These are phyloP conservation scores for Hystrix cristata DNA, from an alignment of 2,113 vertebrate species.

Conservation along the genomic window DNA sequence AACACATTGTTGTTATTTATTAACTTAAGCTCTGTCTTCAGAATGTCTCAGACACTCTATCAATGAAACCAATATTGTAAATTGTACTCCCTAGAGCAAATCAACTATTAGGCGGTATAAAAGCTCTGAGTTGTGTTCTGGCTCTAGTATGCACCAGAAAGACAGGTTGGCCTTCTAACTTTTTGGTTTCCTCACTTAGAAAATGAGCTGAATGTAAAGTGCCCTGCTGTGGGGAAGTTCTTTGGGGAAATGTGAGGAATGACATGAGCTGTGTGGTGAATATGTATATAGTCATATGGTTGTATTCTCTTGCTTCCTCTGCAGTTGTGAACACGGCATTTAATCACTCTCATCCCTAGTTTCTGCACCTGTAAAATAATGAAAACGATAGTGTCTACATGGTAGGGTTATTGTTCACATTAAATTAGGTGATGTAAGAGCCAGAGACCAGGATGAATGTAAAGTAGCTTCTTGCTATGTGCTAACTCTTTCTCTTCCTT, in stretches of 20 bases:
- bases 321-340: neutral
- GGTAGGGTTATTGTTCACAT: neutral
- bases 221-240: neutral
- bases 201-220: neutral
- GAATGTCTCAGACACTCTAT: constrained; percentile 10
- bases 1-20: constrained; percentile 67
- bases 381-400: neutral
- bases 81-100: constrained; percentile 7
- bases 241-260: neutral
- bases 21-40: constrained; percentile 59
- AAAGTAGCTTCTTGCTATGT: neutral
- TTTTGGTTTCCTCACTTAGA: constrained; percentile 36
- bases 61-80: constrained; percentile 8
- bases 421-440: neutral
- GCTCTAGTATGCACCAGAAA: neutral
- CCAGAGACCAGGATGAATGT: neutral
- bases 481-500: neutral
- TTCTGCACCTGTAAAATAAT: constrained; percentile 1
- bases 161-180: neutral
- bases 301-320: neutral
- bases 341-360: neutral
- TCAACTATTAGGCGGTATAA: neutral
- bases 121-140: neutral
- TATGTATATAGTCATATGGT: neutral
- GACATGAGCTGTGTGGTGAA: neutral